Percentiles rank a stretch among this genome's conserved stretches.
These are phyloP conservation scores for Indri indri DNA, from an alignment of 2,113 vertebrate genomes.

Conservation along the genomic window DNA sequence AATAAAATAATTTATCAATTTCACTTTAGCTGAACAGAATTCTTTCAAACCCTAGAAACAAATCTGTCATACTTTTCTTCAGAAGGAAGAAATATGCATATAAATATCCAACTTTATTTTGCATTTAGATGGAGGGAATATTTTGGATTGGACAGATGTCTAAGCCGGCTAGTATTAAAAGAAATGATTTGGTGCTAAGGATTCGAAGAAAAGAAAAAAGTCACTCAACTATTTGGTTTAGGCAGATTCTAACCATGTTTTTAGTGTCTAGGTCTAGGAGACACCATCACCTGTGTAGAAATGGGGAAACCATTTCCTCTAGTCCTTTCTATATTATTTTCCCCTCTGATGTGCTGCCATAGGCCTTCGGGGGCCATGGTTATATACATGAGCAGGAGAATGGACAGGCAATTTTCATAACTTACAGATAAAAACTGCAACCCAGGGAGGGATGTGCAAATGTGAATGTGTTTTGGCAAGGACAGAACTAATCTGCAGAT, in stretches of 20 bases:
- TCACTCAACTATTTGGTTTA: not conserved
- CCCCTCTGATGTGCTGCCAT: not conserved
- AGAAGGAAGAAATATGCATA: conserved; percentile 15
- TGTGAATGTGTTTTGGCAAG: not conserved
- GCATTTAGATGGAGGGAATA: not conserved
- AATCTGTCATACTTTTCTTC: not conserved
- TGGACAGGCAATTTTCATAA: not conserved
- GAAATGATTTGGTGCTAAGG: not conserved
- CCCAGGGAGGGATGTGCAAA: not conserved
- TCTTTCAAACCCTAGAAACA: conserved; percentile 34
- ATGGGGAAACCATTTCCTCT: not conserved
- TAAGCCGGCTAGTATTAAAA: not conserved
- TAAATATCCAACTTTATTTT: not conserved
- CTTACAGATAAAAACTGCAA: not conserved
- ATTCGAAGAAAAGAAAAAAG: conserved; percentile 24
- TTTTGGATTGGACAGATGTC: not conserved
- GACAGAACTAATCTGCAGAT: not conserved
- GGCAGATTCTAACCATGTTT: not conserved
- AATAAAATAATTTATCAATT: conserved; percentile 34
- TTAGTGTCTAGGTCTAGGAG: not conserved
- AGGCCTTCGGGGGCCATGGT: not conserved
- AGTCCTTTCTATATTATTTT: not conserved
- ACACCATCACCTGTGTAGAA: not conserved
- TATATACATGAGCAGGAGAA: not conserved
- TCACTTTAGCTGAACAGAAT: conserved; percentile 14